Conservation (phyloP, 2,113 vertebrate species). For the Syngnathus typhle region DNA sequence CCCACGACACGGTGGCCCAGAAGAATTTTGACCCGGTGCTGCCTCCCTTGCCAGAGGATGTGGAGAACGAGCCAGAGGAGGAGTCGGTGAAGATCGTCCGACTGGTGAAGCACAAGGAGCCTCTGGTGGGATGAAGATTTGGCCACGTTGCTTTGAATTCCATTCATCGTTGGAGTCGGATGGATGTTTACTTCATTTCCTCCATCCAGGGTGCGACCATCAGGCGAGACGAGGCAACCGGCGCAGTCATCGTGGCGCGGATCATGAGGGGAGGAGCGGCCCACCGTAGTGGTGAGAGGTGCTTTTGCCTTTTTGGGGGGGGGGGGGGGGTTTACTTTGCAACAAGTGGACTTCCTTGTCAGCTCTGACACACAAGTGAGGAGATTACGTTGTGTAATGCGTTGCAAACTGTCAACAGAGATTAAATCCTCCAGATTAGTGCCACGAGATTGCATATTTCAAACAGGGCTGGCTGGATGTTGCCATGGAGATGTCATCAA, state of each 20-base stretch:
- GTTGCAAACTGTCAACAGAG: constrained; percentile 45
- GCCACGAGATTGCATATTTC: constrained; percentile 57
- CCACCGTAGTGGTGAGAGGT: constrained; percentile 81
- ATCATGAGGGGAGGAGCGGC: constrained; percentile 93
- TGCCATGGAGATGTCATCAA: constrained; percentile 44
- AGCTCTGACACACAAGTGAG: constrained; percentile 27
- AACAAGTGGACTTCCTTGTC: constrained; percentile 20
- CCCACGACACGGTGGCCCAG: constrained; percentile 91
- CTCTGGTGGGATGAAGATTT: constrained; percentile 71
- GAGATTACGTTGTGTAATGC: constrained; percentile 50
- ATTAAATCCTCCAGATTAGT: constrained; percentile 65
- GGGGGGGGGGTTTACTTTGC: background rate
- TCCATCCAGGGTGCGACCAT: constrained; percentile 84
- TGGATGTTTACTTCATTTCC: background rate
- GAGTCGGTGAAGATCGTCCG: constrained; percentile 95
- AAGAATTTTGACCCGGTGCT: constrained; percentile 92
- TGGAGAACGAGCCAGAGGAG: constrained; percentile 86
- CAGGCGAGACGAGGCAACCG: constrained; percentile 83
- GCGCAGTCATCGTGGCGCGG: constrained; percentile 86
- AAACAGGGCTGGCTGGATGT: constrained; percentile 31
- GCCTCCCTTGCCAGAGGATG: constrained; percentile 82
- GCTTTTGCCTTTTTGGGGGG: background rate
- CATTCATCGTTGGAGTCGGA: background rate
- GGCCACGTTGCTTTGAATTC: too few relatives aligned
- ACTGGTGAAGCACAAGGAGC: constrained; percentile 93